Base-by-base conservation (phyloP, 2,888 invertebrate genomes). In the Eupithecia abbreviata region DNA sequence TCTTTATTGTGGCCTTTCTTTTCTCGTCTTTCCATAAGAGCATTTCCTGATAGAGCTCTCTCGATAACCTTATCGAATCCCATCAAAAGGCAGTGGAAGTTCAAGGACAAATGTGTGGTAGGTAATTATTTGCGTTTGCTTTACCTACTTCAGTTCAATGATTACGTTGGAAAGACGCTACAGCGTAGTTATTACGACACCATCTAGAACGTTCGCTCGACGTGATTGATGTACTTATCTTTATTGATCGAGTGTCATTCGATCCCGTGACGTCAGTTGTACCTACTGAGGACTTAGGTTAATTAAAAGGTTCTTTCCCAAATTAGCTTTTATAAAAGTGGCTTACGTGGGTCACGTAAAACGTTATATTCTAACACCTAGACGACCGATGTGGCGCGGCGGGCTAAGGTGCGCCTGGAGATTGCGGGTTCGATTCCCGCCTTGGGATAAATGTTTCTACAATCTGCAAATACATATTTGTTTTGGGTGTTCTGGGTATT, bases 221-320 rank as follows among this genome's bases (percentile, higher is more conserved):
- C 45, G 70, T 65, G n/a, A 45, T 74, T 71, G 55, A 30, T 30
- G 30, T 30, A 30, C 30, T 30, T 66, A 55, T 15, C 72, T n/a
- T 43, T 13, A 55, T 72, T 30, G 72, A 78, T 72, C 71, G 73
- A 75, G n/a, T 45, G n/a, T n/a, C 45, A 45, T 3, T 62, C 4
- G 15, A 15, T 49, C 73, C 71, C 13, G 72, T 76, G 74, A 78
- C 76, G 74, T 76, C 58, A n/a, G 18, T 6, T 45, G 47, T 18
- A 69, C 5, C 6, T 49, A 9, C 67, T 30, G 62, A 68, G 9
- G 41, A 41, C 41, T 15, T 7, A 15, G 15, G 43, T 0, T 67
- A 66, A 15, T 2, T 66, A 3, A 10, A 12, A 1, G 30, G 42
- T 7, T 2, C n/a, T n/a, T 55, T 51, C 15, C 51, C 13, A 51